Evolutionary conservation across 2,888 invertebrate species (phyloP).

Genomic region (Acleris literana): DNA sequence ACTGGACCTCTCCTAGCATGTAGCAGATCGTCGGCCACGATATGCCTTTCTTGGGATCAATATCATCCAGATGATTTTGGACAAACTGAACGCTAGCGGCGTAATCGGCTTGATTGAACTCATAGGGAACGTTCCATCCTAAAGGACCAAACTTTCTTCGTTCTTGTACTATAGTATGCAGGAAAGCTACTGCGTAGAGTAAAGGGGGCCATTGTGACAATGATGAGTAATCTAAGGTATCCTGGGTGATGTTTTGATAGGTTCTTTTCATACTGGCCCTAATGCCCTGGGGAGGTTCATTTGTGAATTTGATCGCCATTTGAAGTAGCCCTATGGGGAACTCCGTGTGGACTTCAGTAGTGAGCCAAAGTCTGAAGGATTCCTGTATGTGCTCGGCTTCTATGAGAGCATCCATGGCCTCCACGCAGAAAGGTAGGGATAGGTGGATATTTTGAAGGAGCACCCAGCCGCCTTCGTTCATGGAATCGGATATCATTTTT

Average conservation of each 20-base stretch:
- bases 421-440: slow-evolving; percentile 96
- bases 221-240: slow-evolving; percentile 95
- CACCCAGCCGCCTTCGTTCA: slow-evolving; percentile 95
- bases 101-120: slow-evolving; percentile 98
- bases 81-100: slow-evolving; percentile 97
- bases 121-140: slow-evolving; percentile 98
- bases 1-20: slow-evolving; percentile 96
- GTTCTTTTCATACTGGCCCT: slow-evolving; percentile 95
- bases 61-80: slow-evolving; percentile 98
- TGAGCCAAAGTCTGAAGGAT: slow-evolving; percentile 95
- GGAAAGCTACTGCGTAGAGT: slow-evolving; percentile 95
- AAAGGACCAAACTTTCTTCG: slow-evolving; percentile 97
- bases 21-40: slow-evolving; percentile 99
- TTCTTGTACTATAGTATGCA: slow-evolving; percentile 98
- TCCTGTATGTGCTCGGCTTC: slow-evolving; percentile 93
- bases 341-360: slow-evolving; percentile 95
- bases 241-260: slow-evolving; percentile 94
- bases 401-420: slow-evolving; percentile 94
- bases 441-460: slow-evolving; percentile 97
- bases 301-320: slow-evolving; percentile 98
- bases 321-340: slow-evolving; percentile 95
- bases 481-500: slow-evolving; percentile 90
- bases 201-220: slow-evolving; percentile 97
- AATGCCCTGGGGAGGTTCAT: slow-evolving; percentile 98
- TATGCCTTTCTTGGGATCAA: slow-evolving; percentile 98